Evolutionary conservation across 2,113 vertebrate species (phyloP).

Genomic region (Micronisus gabar): DNA sequence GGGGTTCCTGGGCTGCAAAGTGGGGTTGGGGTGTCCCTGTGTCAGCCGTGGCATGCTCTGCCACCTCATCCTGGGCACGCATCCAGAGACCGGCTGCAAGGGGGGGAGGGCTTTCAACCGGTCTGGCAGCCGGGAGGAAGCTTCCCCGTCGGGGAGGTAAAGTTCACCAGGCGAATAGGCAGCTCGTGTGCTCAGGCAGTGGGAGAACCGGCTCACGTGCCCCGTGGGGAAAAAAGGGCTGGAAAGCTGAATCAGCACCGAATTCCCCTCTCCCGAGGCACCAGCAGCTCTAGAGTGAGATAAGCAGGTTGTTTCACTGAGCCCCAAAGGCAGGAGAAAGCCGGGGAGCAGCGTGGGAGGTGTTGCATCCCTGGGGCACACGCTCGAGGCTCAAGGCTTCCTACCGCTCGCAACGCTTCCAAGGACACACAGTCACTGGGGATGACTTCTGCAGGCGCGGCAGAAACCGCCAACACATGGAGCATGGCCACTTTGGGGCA

Average conservation of each 20-base stretch:
- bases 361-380: neutral
- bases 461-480: neutral
- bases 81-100: neutral
- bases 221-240: neutral
- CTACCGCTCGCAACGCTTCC: fast-evolving
- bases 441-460: neutral
- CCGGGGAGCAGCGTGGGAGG: neutral
- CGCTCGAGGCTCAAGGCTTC: neutral
- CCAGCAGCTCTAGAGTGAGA: fast-evolving
- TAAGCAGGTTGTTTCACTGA: neutral
- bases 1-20: neutral
- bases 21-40: neutral
- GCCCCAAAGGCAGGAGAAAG: neutral
- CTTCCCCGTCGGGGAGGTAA: neutral
- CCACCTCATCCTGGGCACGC: fast-evolving
- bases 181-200: neutral
- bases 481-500: neutral
- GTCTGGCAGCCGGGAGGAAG: neutral
- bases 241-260: neutral
- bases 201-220: neutral
- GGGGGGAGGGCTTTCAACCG: neutral
- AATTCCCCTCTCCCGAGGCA: neutral
- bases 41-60: neutral
- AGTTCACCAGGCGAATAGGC: constrained; percentile 4
- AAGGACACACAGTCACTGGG: neutral